These are phyloP conservation scores for Sabellastarte sp. DNA, from an alignment of 2,888 invertebrate genomes.

Conservation along the genomic window DNA sequence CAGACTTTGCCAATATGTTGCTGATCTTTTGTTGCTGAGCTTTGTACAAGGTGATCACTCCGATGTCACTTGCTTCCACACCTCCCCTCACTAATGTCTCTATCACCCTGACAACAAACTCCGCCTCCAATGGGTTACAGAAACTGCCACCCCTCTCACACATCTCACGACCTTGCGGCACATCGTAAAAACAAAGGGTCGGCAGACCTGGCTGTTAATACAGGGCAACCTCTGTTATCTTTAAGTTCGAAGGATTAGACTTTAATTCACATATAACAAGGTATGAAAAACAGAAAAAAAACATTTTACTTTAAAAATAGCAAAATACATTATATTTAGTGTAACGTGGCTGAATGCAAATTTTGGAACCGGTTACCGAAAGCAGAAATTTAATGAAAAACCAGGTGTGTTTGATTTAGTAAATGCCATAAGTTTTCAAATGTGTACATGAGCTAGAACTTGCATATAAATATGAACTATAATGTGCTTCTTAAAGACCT, in stretches of 20 bases:
- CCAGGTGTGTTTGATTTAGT: too few relatives aligned
- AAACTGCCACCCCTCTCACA: slow-evolving; percentile 38
- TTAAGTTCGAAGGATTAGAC: neutral
- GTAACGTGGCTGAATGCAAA: too few relatives aligned
- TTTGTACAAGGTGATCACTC: slow-evolving; percentile 48
- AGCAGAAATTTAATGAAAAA: too few relatives aligned
- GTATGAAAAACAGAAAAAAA: neutral
- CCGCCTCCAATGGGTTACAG: slow-evolving; percentile 42
- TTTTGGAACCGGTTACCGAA: too few relatives aligned
- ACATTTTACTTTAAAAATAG: neutral
- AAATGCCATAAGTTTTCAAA: too few relatives aligned
- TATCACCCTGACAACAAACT: slow-evolving; percentile 40
- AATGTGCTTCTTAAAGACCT: too few relatives aligned
- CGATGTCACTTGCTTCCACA: slow-evolving; percentile 37
- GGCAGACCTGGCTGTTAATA: too few relatives aligned
- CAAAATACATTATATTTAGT: too few relatives aligned
- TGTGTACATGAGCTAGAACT: too few relatives aligned
- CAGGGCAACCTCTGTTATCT: slow-evolving; percentile 4
- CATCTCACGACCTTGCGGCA: slow-evolving; percentile 35
- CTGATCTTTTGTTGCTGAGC: slow-evolving; percentile 31
- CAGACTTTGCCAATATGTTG: slow-evolving; percentile 2
- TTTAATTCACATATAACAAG: neutral
- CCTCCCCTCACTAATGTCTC: slow-evolving; percentile 31
- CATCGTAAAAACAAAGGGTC: slow-evolving; percentile 44
- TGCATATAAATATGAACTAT: too few relatives aligned